A percentile compares a stretch with the other conserved stretches of the same genome.
phyloP scores from a whole-genome alignment of 1,140 invertebrate genomes.

The Calosoma granatense region DNA sequence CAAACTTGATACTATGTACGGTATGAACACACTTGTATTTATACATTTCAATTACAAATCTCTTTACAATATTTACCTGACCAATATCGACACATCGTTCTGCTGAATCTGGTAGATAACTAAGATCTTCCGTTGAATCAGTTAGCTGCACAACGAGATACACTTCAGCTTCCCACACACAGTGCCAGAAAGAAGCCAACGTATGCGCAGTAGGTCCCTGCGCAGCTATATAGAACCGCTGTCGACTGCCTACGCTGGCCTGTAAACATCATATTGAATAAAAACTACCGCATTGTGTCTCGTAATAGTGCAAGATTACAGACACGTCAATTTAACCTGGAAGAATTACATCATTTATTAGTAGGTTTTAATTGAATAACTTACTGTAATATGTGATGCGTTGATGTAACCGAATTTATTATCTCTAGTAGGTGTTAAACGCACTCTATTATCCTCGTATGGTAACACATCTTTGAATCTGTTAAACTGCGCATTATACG shows the following conservation, averaged over 20 bases:
- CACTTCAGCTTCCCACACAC: constrained; percentile 76
- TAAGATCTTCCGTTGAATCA: constrained; percentile 46
- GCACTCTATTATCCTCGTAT: constrained; percentile 78
- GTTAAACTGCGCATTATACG: constrained; percentile 48
- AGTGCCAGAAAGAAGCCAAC: constrained; percentile 68
- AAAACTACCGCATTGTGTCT: constrained; percentile 14
- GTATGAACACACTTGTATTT: not conserved
- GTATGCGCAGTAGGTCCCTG: constrained; percentile 59
- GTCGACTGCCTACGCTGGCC: constrained; percentile 62
- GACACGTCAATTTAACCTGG: no score
- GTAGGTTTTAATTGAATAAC: constrained; percentile 17
- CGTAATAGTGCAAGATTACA: no score
- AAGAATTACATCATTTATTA: no score
- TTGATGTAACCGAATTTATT: constrained; percentile 84
- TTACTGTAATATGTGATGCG: constrained; percentile 74
- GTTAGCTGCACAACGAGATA: constrained; percentile 68
- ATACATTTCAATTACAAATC: not conserved
- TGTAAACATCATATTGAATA: constrained; percentile 27
- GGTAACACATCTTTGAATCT: constrained; percentile 67
- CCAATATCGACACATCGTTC: constrained; percentile 44
- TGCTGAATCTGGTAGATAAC: constrained; percentile 46
- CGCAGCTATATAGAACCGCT: constrained; percentile 75
- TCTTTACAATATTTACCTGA: constrained; percentile 32
- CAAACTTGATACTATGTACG: constrained; percentile 50
- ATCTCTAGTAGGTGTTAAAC: constrained; percentile 61